A percentile compares a stretch with the other conserved stretches of the same genome.
Conservation (phyloP, 23 tunicate species). For the Trididemnum clinides region DNA sequence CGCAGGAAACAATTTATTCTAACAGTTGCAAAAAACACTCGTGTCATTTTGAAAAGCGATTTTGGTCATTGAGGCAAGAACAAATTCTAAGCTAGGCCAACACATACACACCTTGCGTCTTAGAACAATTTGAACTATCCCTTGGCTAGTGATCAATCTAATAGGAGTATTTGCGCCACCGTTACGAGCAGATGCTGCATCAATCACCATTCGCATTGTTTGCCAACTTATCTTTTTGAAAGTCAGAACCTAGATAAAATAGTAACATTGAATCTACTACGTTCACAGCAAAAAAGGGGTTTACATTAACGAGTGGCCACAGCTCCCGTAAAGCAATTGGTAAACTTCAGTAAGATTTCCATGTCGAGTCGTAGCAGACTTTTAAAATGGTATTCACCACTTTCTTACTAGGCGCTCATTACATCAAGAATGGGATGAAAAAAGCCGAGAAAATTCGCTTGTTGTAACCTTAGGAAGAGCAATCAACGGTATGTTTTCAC, state of each 20-base stretch:
- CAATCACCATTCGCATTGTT: slow-evolving; percentile 86
- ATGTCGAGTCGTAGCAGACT: too few relatives aligned
- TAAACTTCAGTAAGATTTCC: not conserved
- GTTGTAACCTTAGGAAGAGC: too few relatives aligned
- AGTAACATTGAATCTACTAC: not conserved
- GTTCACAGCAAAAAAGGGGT: not conserved
- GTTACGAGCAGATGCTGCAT: slow-evolving; percentile 32
- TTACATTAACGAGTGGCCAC: not conserved
- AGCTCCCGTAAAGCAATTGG: not conserved
- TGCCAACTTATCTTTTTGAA: slow-evolving; percentile 94
- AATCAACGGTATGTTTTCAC: too few relatives aligned
- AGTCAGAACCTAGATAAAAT: slow-evolving; percentile 89
- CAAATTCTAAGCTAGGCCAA: too few relatives aligned
- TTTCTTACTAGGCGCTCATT: too few relatives aligned
- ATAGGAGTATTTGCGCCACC: slow-evolving; percentile 62
- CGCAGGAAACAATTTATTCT: too few relatives aligned
- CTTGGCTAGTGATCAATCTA: slow-evolving; percentile 87
- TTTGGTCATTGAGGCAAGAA: too few relatives aligned
- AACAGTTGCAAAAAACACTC: too few relatives aligned
- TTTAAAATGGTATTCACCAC: too few relatives aligned
- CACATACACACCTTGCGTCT: slow-evolving; percentile 85
- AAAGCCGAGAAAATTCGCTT: too few relatives aligned
- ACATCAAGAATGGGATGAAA: too few relatives aligned
- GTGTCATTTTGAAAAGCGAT: too few relatives aligned
- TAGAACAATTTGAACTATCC: slow-evolving; percentile 49